These are phyloP conservation scores for Latrodectus geometricus DNA, from an alignment of 1,140 invertebrate species.

Conservation along the genomic window DNA sequence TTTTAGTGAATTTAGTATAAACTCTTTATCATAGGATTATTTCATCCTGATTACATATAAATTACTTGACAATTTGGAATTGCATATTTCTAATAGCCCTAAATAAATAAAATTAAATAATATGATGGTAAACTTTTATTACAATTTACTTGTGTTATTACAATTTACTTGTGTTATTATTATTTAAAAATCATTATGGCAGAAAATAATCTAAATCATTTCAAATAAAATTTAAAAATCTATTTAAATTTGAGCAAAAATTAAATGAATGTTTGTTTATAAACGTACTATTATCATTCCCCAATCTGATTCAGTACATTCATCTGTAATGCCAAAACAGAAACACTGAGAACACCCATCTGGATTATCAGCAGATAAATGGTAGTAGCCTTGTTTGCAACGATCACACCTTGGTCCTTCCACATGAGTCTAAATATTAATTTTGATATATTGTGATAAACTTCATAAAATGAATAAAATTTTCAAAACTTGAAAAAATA, in stretches of 20 bases:
- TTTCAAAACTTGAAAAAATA: background rate
- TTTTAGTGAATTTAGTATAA: no score
- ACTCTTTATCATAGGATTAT: no score
- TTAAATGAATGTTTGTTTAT: no score
- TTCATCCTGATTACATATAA: no score
- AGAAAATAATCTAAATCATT: background rate
- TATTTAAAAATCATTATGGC: background rate
- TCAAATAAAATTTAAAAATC: background rate
- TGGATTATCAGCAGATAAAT: conserved; percentile 79
- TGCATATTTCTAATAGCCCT: no score
- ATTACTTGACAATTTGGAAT: no score
- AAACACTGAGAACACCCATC: conserved; percentile 91
- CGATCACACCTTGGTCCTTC: conserved; percentile 82
- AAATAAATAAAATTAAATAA: no score
- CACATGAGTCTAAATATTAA: conserved; percentile 74
- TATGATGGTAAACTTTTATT: no score
- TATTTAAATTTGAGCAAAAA: no score
- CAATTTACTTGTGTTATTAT: no score
- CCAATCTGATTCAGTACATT: conserved; percentile 75
- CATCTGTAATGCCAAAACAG: conserved; percentile 86
- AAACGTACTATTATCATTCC: conserved; percentile 63
- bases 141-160: no score
- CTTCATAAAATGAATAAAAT: background rate
- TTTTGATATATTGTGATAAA: background rate
- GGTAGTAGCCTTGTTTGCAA: conserved; percentile 86